Evolutionary conservation across 2,888 invertebrate genomes (phyloP).

Genomic region (Apamea sordens): DNA sequence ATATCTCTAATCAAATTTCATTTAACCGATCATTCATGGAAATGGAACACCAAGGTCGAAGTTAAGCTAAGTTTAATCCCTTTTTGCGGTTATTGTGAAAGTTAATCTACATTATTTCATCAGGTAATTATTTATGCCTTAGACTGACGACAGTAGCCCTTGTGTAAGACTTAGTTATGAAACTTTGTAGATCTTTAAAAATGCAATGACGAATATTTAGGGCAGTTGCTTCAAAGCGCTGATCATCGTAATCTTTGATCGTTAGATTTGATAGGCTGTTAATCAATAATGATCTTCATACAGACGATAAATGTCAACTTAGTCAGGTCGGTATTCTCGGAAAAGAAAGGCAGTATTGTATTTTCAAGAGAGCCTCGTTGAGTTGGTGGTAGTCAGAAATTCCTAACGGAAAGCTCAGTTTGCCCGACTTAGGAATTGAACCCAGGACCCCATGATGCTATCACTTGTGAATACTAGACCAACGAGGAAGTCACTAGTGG

Average conservation of each 20-base stretch:
- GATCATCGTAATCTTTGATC: conserved; percentile 44
- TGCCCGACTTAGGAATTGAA: too few species aligned
- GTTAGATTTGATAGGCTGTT: conserved; percentile 39
- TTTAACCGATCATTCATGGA: conserved; percentile 19
- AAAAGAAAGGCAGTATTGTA: not conserved
- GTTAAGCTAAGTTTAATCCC: conserved; percentile 50
- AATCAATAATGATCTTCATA: conserved; percentile 29
- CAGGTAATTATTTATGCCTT: conserved; percentile 65
- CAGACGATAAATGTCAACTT: conserved; percentile 5
- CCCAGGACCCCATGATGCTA: not conserved
- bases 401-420: not conserved
- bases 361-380: not conserved
- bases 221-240: conserved; percentile 55
- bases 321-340: fast-evolving
- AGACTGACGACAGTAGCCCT: conserved; percentile 45
- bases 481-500: not conserved
- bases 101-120: conserved; percentile 52
- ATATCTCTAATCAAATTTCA: conserved; percentile 30
- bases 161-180: conserved; percentile 58
- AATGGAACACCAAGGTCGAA: conserved; percentile 44
- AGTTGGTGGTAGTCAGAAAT: not conserved
- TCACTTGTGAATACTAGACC: not conserved
- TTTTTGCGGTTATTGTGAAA: conserved; percentile 55
- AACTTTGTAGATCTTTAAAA: conserved; percentile 54
- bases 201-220: conserved; percentile 53